phyloP scores from a whole-genome alignment of 2,113 vertebrate species.

The Hypomesus transpacificus region DNA sequence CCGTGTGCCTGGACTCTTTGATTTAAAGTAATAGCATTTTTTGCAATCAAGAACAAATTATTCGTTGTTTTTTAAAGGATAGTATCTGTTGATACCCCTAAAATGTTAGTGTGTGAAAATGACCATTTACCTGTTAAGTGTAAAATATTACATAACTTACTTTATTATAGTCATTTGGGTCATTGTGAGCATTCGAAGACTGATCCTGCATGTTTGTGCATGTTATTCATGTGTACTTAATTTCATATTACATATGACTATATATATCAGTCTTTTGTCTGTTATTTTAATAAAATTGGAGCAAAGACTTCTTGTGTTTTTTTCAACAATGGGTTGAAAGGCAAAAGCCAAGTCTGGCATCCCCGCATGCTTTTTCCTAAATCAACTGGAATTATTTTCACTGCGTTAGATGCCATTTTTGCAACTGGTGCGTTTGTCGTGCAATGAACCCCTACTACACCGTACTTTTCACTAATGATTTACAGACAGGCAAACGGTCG shows the following conservation, averaged over 20 bases:
- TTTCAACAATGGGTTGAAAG: neutral
- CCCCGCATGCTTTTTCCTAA: too few species aligned
- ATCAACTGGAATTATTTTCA: too few species aligned
- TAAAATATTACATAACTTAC: constrained; percentile 1
- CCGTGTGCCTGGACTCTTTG: too few species aligned
- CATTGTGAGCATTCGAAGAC: neutral
- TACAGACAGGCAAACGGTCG: constrained; percentile 43
- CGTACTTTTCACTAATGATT: neutral
- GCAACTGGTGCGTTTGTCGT: too few species aligned
- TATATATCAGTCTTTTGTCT: constrained; percentile 23
- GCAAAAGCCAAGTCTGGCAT: neutral
- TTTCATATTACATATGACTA: constrained; percentile 2
- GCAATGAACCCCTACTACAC: too few species aligned
- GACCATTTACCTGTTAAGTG: constrained; percentile 4
- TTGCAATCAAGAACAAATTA: too few species aligned
- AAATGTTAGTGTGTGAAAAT: constrained; percentile 5
- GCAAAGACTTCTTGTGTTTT: neutral
- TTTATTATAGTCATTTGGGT: too few species aligned
- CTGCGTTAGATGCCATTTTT: too few species aligned
- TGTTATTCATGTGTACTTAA: constrained; percentile 45
- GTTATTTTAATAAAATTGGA: constrained; percentile 51
- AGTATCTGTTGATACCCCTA: neutral
- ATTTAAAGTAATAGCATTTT: too few species aligned
- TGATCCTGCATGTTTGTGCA: constrained; percentile 41
- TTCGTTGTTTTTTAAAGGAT: neutral